These are phyloP conservation scores for Bombus confusus DNA, from an alignment of 1,140 invertebrate species.

Conservation along the genomic window DNA sequence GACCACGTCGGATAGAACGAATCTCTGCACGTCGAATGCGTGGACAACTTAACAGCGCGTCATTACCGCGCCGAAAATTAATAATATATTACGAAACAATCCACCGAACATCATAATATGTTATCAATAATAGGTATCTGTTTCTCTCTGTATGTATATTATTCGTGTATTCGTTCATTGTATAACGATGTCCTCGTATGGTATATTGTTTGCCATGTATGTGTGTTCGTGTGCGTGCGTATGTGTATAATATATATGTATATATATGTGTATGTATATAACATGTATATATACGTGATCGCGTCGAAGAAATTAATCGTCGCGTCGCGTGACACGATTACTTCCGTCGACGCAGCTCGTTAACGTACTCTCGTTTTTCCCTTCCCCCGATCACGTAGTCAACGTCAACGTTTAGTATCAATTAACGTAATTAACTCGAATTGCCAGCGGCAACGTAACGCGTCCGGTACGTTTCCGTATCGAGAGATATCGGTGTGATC, in stretches of 20 bases:
- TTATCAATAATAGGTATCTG: constrained; percentile 13
- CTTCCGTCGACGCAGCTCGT: constrained; percentile 26
- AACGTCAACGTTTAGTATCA: constrained; percentile 34
- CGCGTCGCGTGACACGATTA: constrained; percentile 24
- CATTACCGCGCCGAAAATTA: constrained; percentile 27
- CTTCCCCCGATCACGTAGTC: constrained; percentile 16
- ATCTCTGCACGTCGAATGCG: constrained; percentile 7
- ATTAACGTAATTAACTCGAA: constrained; percentile 51
- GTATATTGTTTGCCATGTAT: neutral
- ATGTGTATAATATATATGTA: neutral
- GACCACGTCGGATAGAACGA: constrained; percentile 54
- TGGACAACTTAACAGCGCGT: neutral
- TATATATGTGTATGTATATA: neutral
- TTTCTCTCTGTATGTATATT: neutral
- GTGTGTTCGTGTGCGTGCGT: neutral
- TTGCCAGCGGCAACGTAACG: constrained; percentile 1
- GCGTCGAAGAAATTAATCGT: constrained; percentile 35
- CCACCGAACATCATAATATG: constrained; percentile 36
- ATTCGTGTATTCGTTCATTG: neutral
- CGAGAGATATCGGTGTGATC: constrained; percentile 11
- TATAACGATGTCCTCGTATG: neutral
- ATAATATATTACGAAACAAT: constrained; percentile 44
- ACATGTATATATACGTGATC: neutral
- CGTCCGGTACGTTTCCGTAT: constrained; percentile 16
- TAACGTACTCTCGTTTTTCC: constrained; percentile 15